Percentiles rank a stretch among this genome's conserved stretches.
phyloP scores from a whole-genome alignment of 2,888 invertebrate species.

The Pollenia griseotomentosa region DNA sequence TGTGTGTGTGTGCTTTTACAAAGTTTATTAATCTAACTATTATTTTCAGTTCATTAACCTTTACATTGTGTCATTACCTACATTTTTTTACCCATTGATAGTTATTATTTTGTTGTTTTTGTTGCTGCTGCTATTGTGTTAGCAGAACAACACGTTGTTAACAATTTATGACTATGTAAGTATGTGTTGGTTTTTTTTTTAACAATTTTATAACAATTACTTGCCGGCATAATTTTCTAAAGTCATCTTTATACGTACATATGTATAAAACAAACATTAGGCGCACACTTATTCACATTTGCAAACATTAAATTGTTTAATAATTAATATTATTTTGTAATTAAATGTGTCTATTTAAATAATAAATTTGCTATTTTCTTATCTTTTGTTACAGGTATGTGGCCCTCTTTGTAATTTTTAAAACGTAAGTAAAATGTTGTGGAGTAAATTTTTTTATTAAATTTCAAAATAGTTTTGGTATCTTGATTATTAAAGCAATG shows the following conservation, averaged over 20 bases:
- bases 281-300: not conserved
- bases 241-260: not conserved
- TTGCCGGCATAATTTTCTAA: conserved; percentile 46
- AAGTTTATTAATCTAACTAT: conserved; percentile 66
- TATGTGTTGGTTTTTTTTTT: conserved; percentile 14
- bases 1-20: not conserved
- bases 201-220: conserved; percentile 58
- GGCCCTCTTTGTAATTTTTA: not conserved
- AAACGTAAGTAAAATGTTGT: conserved; percentile 23
- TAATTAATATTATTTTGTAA: conserved; percentile 9
- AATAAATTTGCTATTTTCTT: not conserved
- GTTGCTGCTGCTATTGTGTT: conserved; percentile 32
- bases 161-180: conserved; percentile 12
- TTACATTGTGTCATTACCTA: conserved; percentile 62
- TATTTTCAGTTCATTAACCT: conserved; percentile 72
- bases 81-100: conserved; percentile 65
- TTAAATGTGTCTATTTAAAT: not conserved
- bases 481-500: no score
- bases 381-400: conserved; percentile 39
- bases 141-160: conserved; percentile 40
- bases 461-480: no score
- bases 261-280: not conserved
- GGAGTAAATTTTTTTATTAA: no score
- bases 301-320: conserved; percentile 23
- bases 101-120: conserved; percentile 56